Evolutionary conservation across 2,113 vertebrate genomes (phyloP), one percentile per base, ranked within the genome.

Genomic region (Festucalex cinctus): DNA sequence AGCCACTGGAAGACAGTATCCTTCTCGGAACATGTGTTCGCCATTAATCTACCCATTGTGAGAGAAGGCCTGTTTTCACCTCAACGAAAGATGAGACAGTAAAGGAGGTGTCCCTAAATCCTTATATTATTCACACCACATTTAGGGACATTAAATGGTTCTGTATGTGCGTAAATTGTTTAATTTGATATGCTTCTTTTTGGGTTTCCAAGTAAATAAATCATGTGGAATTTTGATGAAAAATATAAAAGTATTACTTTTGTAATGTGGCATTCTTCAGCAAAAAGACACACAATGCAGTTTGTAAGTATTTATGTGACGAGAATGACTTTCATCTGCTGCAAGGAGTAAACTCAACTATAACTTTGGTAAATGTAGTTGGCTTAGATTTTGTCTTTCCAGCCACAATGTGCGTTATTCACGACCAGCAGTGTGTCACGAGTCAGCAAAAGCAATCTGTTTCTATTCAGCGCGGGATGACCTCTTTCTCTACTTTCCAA

Each of bases 21-120:
- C 79, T 87, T 75, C 85, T 84, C 74, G 63, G 49, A 78, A 90
- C 91, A 92, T 87, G 71, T 92, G 90, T 87, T 91, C 76, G 66
- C 68, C 79, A 91, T 91, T 88, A 91, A 82, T 86, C 69, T 66
- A 68, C 48, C 63, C 53, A 46, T 69, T 74, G 78, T 74, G 77
- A 77, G 66, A 83, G 73, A 71, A 69, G 43, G 79, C 51, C 80
- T 82, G 74, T 75, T 81, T 85, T 85, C 75, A 78, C 71, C 65
- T 62, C 58, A 56, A 70, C 49, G 73, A 82, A 82, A 83, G 78
- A 88, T 80, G 75, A 76, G 74, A 82, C 64, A 62, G 36, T 60
- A 80, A 65, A 80, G 66, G 54, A 79, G 60, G 37, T 78, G 68
- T 43, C 62, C 56, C 60, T 77, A 76, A 80, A 51, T 49, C 63